These are phyloP conservation scores for Atherinomorus stipes DNA, from an alignment of 2,113 vertebrate genomes.

Conservation along the genomic window DNA sequence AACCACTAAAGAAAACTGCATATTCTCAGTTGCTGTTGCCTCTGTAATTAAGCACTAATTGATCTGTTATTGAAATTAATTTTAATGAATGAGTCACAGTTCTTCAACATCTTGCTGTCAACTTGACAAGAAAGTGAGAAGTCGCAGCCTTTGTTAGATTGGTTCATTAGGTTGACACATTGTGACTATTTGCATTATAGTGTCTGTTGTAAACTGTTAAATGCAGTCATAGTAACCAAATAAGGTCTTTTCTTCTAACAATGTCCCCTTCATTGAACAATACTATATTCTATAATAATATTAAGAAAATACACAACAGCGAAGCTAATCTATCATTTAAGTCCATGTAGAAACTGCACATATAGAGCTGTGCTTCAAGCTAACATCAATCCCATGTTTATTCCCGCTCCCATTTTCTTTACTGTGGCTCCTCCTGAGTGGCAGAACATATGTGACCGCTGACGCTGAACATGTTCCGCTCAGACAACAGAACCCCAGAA, in stretches of 20 bases:
- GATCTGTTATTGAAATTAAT: constrained; percentile 42
- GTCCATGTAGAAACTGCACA: background rate
- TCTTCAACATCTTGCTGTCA: constrained; percentile 2
- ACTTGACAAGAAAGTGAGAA: constrained; percentile 5
- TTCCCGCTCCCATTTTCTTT: background rate
- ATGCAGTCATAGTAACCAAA: background rate
- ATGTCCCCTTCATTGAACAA: background rate
- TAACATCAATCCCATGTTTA: background rate
- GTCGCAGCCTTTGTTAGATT: background rate
- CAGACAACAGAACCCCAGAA: constrained; percentile 66
- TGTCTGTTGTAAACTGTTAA: constrained; percentile 6
- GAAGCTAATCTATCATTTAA: background rate
- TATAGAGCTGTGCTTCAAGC: background rate
- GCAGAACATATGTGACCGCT: constrained; percentile 65
- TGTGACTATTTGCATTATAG: constrained; percentile 2
- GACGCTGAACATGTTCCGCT: constrained; percentile 63
- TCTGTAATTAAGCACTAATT: constrained; percentile 44
- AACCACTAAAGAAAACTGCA: constrained; percentile 21
- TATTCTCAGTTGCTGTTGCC: constrained; percentile 27
- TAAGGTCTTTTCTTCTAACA: background rate
- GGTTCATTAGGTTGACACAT: constrained; percentile 14
- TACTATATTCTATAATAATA: background rate
- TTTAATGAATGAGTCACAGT: constrained; percentile 43
- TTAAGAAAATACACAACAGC: background rate
- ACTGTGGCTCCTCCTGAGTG: constrained; percentile 48